Evolutionary conservation across 2,888 invertebrate genomes (phyloP).

Genomic region (Eristalinus sepulchralis): DNA sequence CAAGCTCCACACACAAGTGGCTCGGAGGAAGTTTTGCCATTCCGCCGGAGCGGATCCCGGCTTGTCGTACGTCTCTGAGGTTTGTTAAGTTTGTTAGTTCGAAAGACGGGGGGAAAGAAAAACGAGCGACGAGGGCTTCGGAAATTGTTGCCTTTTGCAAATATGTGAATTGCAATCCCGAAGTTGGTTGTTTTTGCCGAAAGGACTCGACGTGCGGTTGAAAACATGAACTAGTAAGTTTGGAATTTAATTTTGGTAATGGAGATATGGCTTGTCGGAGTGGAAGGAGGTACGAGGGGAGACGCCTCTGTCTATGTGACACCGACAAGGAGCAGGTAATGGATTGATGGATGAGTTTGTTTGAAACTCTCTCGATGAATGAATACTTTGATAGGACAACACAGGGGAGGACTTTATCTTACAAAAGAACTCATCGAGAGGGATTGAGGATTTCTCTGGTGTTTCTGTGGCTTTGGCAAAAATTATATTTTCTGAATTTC

Average conservation of each 20-base stretch:
- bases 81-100: conserved; percentile 25
- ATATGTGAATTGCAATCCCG: conserved; percentile 3
- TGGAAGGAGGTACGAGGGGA: not conserved
- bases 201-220: not conserved
- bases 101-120: not conserved
- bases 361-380: not conserved
- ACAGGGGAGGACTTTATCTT: not conserved
- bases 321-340: not conserved
- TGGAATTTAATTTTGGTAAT: conserved; percentile 30
- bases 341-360: not conserved
- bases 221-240: not conserved
- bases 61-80: conserved; percentile 20
- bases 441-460: too few species aligned
- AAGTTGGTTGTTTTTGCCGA: not conserved
- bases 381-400: not conserved
- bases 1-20: not conserved
- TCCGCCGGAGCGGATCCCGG: conserved; percentile 1
- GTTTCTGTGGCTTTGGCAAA: too few species aligned
- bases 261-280: not conserved
- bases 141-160: conserved; percentile 7
- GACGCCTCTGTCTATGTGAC: not conserved
- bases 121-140: not conserved
- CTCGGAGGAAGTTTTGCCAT: not conserved
- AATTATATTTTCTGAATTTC: too few species aligned
- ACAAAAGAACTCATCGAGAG: too few species aligned